A percentile compares a stretch with the other conserved stretches of the same genome.
Evolutionary conservation across 2,888 invertebrate genomes (phyloP).

Genomic region (Drosophila testacea): DNA sequence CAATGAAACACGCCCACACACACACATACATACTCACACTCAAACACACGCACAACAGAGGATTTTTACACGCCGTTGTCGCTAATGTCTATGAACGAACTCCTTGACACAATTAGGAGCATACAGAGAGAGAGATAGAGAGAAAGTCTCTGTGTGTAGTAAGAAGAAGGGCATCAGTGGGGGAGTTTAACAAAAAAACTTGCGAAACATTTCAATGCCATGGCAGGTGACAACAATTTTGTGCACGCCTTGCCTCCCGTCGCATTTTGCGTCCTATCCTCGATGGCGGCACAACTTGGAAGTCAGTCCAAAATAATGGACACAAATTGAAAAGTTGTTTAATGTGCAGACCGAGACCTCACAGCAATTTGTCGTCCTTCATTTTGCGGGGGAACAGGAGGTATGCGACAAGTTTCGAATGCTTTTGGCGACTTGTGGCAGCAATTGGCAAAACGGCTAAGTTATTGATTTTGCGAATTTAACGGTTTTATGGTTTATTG

Average conservation of each 20-base stretch:
- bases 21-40: background rate
- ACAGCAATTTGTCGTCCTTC: conserved; percentile 77
- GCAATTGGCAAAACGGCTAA: conserved; percentile 51
- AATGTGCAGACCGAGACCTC: conserved; percentile 70
- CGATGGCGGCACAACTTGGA: conserved; percentile 31
- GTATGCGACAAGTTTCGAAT: conserved; percentile 24
- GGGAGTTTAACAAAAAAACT: conserved; percentile 28
- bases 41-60: conserved; percentile 18
- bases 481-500: conserved; percentile 79
- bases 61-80: conserved; percentile 53
- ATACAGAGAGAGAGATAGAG: background rate
- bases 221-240: conserved; percentile 57
- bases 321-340: conserved; percentile 79
- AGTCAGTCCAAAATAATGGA: conserved; percentile 76
- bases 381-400: conserved; percentile 25
- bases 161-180: background rate
- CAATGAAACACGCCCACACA: conserved; percentile 13
- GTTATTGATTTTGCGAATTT: conserved; percentile 79
- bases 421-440: conserved; percentile 18
- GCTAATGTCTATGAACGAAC: conserved; percentile 81
- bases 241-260: background rate
- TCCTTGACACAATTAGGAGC: conserved; percentile 80
- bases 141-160: background rate
- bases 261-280: background rate
- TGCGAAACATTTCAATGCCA: conserved; percentile 60